A percentile compares a stretch with the other conserved stretches of the same genome.
Conservation (phyloP, 2,888 invertebrate species). For the Lepidocyrtoides sp. region DNA sequence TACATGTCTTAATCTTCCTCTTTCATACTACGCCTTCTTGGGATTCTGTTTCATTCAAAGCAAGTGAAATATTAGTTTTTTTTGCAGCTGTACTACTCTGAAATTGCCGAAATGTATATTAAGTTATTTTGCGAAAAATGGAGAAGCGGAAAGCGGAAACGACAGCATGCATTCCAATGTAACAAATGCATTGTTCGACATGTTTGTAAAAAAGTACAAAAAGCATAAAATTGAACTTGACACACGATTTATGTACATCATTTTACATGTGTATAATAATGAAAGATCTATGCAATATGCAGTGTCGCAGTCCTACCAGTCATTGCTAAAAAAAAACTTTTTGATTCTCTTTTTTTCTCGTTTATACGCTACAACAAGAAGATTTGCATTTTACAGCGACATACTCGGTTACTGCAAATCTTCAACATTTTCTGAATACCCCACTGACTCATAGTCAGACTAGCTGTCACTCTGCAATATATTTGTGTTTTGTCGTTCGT, state of each 20-base stretch:
- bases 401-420: slow-evolving; percentile 34
- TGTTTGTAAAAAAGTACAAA: too few relatives aligned
- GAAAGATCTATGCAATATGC: background rate
- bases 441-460: slow-evolving; percentile 20
- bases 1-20: too few relatives aligned
- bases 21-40: too few relatives aligned
- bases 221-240: background rate
- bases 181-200: too few relatives aligned
- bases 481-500: background rate
- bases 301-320: background rate
- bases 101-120: too few relatives aligned
- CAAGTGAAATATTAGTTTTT: background rate
- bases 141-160: too few relatives aligned
- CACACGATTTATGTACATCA: background rate
- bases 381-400: slow-evolving; percentile 75
- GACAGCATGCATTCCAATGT: too few relatives aligned
- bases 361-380: slow-evolving; percentile 13
- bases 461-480: slow-evolving; percentile 32
- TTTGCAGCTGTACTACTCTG: background rate
- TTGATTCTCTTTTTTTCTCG: slow-evolving; percentile 48
- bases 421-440: slow-evolving; percentile 45
- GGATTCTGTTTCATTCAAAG: too few relatives aligned
- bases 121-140: too few relatives aligned
- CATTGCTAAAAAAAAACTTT: slow-evolving; percentile 61
- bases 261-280: background rate